Evolutionary conservation across 2,888 invertebrate species (phyloP).

Genomic region (Dynastes grantii): DNA sequence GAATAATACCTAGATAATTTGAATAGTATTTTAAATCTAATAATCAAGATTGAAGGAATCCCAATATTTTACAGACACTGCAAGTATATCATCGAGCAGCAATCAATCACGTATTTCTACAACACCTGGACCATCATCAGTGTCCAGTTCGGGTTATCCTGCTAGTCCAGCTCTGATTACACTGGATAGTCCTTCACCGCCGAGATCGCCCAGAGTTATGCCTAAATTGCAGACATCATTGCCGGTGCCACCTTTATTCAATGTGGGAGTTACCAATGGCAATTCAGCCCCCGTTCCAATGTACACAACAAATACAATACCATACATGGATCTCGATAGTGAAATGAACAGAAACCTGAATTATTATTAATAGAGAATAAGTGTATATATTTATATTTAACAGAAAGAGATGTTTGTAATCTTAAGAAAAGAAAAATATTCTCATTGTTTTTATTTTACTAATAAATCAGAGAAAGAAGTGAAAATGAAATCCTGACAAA

Average conservation of each 20-base stretch:
- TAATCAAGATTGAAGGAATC: neutral
- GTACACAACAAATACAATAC: conserved; percentile 61
- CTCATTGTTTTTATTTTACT: conserved; percentile 47
- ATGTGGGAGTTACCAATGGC: conserved; percentile 48
- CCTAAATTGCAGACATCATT: conserved; percentile 32
- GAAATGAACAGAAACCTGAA: conserved; percentile 61
- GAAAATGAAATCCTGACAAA: conserved; percentile 16
- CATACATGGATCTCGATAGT: conserved; percentile 66
- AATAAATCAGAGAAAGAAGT: conserved; percentile 32
- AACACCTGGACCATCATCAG: conserved; percentile 70
- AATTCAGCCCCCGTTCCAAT: conserved; percentile 46
- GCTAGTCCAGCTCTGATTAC: conserved; percentile 75
- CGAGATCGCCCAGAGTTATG: conserved; percentile 65
- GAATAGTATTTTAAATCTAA: neutral
- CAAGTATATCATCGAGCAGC: conserved; percentile 70
- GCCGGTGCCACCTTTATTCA: conserved; percentile 41
- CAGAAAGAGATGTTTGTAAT: conserved; percentile 44
- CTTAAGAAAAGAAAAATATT: conserved; percentile 47
- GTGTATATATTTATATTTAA: conserved; percentile 45
- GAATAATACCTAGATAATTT: neutral
- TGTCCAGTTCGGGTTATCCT: conserved; percentile 77
- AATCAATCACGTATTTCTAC: conserved; percentile 67
- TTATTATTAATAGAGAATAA: conserved; percentile 49
- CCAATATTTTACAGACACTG: conserved; percentile 64
- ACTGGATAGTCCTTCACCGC: conserved; percentile 78